These are phyloP conservation scores for Conus betulinus DNA, from an alignment of 1,140 invertebrate species.

Conservation along the genomic window DNA sequence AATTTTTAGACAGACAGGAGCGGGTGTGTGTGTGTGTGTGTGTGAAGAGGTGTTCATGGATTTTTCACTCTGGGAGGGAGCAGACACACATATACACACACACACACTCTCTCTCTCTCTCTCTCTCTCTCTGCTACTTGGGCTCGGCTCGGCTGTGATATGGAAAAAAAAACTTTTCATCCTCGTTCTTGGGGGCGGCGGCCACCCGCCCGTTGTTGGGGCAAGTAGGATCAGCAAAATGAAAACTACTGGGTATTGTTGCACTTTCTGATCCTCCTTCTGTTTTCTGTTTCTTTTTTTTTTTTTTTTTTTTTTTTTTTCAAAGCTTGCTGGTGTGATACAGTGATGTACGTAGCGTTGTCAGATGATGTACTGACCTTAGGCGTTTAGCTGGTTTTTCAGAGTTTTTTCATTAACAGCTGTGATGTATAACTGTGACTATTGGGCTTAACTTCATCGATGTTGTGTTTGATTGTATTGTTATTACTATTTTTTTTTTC, in stretches of 20 bases:
- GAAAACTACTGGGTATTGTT: neutral
- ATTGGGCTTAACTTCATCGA: neutral
- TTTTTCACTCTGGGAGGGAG: neutral
- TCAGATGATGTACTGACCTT: no score
- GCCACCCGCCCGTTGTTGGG: no score
- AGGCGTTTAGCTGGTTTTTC: no score
- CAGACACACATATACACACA: slow-evolving; percentile 18
- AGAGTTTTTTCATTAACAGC: no score
- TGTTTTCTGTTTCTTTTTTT: no score
- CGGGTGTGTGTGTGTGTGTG: no score
- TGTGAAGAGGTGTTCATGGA: neutral
- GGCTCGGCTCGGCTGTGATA: slow-evolving; percentile 38
- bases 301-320: no score
- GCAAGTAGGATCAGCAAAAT: no score
- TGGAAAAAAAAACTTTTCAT: neutral
- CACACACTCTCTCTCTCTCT: no score
- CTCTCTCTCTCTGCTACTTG: neutral
- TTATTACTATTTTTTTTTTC: neutral
- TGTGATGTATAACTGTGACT: no score
- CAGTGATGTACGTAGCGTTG: neutral
- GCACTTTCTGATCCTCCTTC: neutral
- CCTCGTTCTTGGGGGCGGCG: neutral
- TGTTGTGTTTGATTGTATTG: neutral
- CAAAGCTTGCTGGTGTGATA: neutral
- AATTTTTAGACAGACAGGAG: no score